Percentiles rank a stretch among this genome's conserved stretches.
These are phyloP conservation scores for Dromococcyx pavoninus DNA, from an alignment of 2,797 vertebrate species.

Conservation along the genomic window DNA sequence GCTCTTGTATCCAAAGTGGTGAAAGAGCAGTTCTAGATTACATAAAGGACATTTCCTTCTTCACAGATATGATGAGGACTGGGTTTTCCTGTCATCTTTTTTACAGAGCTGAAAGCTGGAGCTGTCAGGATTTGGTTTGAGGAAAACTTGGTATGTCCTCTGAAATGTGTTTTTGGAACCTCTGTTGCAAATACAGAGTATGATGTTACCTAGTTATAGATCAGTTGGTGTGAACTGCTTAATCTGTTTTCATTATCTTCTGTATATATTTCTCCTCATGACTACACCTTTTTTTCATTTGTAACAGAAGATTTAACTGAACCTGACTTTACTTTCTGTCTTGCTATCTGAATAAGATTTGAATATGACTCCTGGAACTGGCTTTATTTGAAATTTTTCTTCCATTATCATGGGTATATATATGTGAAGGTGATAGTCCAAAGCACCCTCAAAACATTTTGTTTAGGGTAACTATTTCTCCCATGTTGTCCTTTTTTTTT, in stretches of 20 bases:
- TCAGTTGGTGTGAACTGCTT: not conserved
- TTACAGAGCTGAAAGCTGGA: not conserved
- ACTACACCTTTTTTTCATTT: not conserved
- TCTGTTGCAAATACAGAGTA: not conserved
- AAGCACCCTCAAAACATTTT: not conserved
- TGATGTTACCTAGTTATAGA: not conserved
- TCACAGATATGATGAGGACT: not conserved
- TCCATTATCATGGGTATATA: not conserved
- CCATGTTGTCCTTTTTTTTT: not conserved
- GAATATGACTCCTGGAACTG: not conserved
- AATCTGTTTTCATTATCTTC: not conserved
- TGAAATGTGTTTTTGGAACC: not conserved
- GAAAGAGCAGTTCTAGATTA: not conserved
- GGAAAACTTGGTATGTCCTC: not conserved
- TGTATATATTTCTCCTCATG: not conserved
- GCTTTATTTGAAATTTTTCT: not conserved
- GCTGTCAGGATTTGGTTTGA: not conserved
- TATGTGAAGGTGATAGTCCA: not conserved
- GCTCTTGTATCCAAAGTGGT: not conserved
- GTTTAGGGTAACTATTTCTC: not conserved
- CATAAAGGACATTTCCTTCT: not conserved
- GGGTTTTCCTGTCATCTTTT: not conserved
- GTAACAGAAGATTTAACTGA: not conserved
- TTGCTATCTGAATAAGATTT: not conserved
- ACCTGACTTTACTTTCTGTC: not conserved